phyloP scores from a whole-genome alignment of 1,140 invertebrate genomes.

The Philaenus spumarius region DNA sequence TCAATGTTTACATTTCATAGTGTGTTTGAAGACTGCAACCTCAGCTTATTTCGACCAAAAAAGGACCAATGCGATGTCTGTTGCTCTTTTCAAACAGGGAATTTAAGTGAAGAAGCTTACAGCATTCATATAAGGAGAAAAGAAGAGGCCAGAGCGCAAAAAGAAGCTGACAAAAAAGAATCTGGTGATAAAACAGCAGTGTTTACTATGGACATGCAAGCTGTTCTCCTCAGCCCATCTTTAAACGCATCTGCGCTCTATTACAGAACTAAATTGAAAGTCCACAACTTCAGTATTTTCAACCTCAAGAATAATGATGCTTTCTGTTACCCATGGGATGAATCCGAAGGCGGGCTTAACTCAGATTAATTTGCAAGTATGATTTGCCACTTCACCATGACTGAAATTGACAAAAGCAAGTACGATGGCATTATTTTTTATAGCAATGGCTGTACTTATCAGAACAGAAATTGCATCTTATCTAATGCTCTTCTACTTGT shows the following conservation, averaged over 20 bases:
- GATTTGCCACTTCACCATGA: conserved; percentile 15
- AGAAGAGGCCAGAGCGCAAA: conserved; percentile 6
- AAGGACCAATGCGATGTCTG: conserved; percentile 19
- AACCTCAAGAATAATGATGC: conserved; percentile 7
- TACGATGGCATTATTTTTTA: conserved; percentile 23
- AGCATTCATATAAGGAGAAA: conserved; percentile 1
- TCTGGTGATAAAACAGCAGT: conserved; percentile 3
- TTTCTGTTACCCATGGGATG: conserved; percentile 11
- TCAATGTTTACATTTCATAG: conserved; percentile 14
- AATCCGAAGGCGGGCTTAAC: conserved; percentile 1
- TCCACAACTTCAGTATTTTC: conserved; percentile 2
- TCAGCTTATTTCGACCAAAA: conserved; percentile 28
- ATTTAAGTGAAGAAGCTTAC: conserved; percentile 13
- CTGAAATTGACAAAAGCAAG: conserved; percentile 6
- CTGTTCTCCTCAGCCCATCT: conserved; percentile 2
- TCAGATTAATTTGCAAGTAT: conserved; percentile 24
- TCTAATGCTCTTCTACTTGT: conserved; percentile 26
- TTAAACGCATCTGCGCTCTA: too few species aligned
- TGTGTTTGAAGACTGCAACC: conserved; percentile 31
- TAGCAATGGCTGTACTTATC: too few species aligned
- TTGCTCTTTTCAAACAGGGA: conserved; percentile 4
- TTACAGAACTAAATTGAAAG: conserved; percentile 3
- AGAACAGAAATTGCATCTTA: conserved; percentile 29
- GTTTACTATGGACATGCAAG: conserved; percentile 17
- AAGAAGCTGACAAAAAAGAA: neutral